These are phyloP conservation scores for Megaceryle maxima DNA, from an alignment of 2,113 vertebrate genomes.

Conservation along the genomic window DNA sequence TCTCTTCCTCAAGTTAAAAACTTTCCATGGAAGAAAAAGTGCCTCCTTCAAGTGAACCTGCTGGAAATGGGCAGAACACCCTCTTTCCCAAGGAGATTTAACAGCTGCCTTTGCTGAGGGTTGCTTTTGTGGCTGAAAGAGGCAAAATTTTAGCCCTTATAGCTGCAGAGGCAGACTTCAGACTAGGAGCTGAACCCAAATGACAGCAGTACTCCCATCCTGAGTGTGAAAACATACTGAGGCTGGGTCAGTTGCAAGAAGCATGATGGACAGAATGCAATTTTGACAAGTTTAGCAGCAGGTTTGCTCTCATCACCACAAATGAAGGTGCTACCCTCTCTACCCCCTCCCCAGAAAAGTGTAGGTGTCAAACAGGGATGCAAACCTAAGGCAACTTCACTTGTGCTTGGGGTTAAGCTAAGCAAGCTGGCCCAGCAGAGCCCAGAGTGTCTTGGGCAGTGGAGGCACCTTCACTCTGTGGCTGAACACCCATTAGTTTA, in stretches of 20 bases:
- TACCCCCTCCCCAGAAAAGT: background rate
- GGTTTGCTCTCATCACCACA: background rate
- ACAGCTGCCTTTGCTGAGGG: background rate
- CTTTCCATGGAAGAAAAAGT: background rate
- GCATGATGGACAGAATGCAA: accelerated
- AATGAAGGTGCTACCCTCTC: accelerated
- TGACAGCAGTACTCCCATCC: background rate
- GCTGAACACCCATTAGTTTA: background rate
- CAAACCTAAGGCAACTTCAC: background rate
- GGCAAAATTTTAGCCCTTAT: background rate
- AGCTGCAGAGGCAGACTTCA: background rate
- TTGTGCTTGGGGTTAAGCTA: accelerated
- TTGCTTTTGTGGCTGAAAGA: accelerated
- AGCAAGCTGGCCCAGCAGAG: background rate
- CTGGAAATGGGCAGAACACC: background rate
- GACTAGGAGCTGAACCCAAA: background rate
- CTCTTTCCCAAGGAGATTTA: background rate
- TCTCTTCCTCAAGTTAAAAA: background rate
- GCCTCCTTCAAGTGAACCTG: background rate
- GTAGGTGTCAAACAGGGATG: background rate
- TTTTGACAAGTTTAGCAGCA: background rate
- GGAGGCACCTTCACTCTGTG: background rate
- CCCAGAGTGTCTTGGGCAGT: accelerated
- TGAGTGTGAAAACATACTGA: accelerated
- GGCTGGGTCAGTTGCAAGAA: background rate